Conservation (phyloP, 2,113 vertebrate genomes). For the Jacana jacana region DNA sequence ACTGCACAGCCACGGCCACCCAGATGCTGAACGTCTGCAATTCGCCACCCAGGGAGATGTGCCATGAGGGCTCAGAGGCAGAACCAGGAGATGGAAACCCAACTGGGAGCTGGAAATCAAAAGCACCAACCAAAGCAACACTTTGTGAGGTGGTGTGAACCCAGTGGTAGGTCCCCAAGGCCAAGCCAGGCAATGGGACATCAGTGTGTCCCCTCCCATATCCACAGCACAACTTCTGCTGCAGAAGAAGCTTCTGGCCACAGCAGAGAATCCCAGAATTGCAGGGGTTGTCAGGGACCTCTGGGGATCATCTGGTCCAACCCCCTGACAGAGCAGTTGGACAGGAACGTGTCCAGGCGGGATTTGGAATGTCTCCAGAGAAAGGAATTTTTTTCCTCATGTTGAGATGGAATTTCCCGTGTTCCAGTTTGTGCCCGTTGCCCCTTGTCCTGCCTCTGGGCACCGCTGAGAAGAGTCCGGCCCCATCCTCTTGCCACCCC, state of each 20-base stretch:
- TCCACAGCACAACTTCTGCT: neutral
- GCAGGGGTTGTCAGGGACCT: neutral
- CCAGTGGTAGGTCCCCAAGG: neutral
- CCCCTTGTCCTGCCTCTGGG: neutral
- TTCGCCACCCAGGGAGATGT: rapidly evolving
- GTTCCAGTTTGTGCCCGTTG: neutral
- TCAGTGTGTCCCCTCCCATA: too few species aligned
- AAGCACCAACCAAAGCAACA: rapidly evolving
- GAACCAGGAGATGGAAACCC: neutral
- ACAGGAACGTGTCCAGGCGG: neutral
- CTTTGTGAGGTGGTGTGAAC: neutral
- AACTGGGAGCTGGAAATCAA: neutral
- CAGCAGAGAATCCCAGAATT: neutral
- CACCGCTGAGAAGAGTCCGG: neutral
- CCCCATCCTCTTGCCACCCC: neutral
- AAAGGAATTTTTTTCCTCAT: neutral
- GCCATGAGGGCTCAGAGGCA: rapidly evolving
- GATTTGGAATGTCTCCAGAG: neutral
- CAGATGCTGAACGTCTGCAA: rapidly evolving
- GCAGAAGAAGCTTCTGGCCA: neutral
- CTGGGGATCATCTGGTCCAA: neutral
- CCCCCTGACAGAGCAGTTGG: neutral
- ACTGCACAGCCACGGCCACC: neutral
- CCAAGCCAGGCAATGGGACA: rapidly evolving
- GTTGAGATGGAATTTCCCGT: neutral